Evolutionary conservation across 2,797 vertebrate species (phyloP).

Genomic region (Apogon talboti): DNA sequence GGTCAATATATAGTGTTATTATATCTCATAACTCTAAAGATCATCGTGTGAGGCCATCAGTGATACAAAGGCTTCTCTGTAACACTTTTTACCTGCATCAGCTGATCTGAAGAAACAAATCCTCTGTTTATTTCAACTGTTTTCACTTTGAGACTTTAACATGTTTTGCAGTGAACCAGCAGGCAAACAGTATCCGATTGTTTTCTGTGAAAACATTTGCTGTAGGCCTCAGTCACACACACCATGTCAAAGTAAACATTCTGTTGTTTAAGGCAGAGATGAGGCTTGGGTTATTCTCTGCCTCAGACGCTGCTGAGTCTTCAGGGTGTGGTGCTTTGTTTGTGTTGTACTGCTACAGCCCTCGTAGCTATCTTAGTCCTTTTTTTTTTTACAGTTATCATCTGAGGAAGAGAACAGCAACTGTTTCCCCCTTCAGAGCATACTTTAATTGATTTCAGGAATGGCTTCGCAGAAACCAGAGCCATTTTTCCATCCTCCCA

Average conservation of each 20-base stretch:
- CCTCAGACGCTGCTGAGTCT: not conserved
- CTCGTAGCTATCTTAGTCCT: not conserved
- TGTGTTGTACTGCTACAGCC: slow-evolving; percentile 5
- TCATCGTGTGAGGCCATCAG: no score
- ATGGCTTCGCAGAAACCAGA: slow-evolving; percentile 27
- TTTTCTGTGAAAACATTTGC: slow-evolving; percentile 24
- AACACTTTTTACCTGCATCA: not conserved
- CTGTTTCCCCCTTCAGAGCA: not conserved
- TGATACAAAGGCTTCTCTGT: no score
- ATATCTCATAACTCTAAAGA: no score
- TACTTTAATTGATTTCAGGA: slow-evolving; percentile 37
- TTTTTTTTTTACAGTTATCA: slow-evolving; percentile 10
- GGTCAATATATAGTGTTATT: no score
- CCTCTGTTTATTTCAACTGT: not conserved
- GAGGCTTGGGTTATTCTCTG: no score
- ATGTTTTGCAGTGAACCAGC: slow-evolving; percentile 20
- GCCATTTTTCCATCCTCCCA: slow-evolving; percentile 13
- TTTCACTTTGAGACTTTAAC: not conserved
- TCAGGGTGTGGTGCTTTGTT: slow-evolving; percentile 9
- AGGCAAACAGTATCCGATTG: slow-evolving; percentile 11
- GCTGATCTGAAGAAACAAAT: not conserved
- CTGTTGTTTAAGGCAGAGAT: no score
- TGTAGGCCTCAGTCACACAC: slow-evolving; percentile 38
- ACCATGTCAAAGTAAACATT: no score
- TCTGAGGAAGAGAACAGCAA: not conserved